Conservation (phyloP, 2,113 vertebrate species). For the Vidua macroura region DNA sequence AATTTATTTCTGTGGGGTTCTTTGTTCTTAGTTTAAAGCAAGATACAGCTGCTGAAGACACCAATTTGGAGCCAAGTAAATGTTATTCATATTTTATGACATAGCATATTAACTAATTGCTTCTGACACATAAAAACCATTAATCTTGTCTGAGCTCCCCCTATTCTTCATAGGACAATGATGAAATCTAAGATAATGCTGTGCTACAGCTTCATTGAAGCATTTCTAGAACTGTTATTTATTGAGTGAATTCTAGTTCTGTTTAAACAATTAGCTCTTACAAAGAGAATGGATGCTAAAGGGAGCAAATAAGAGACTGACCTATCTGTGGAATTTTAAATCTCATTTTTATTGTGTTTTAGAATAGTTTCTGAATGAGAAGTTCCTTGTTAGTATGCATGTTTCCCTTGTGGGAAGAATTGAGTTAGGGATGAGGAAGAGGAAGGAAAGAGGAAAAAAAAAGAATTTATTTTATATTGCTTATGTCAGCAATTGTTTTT, state of each 20-base stretch:
- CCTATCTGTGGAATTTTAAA: neutral
- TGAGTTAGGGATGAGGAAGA: neutral
- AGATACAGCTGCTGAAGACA: neutral
- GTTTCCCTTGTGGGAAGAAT: neutral
- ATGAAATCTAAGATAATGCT: constrained; percentile 23
- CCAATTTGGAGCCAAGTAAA: neutral
- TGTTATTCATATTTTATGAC: constrained; percentile 27
- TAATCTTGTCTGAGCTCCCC: neutral
- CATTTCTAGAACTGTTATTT: constrained; percentile 1
- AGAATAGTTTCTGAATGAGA: neutral
- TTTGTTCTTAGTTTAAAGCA: neutral
- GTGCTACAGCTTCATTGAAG: neutral
- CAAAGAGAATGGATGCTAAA: neutral
- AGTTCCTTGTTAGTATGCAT: neutral
- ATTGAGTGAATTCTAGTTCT: neutral
- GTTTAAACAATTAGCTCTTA: neutral
- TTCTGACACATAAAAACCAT: neutral
- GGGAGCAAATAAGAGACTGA: neutral
- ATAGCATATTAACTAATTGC: neutral
- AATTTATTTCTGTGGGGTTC: neutral
- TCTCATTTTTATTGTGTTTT: neutral
- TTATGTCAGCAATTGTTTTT: neutral
- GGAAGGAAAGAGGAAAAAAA: neutral
- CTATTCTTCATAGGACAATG: neutral
- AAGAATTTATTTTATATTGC: neutral